These are phyloP conservation scores for Eristalinus sepulchralis DNA, from an alignment of 2,888 invertebrate genomes.

Conservation along the genomic window DNA sequence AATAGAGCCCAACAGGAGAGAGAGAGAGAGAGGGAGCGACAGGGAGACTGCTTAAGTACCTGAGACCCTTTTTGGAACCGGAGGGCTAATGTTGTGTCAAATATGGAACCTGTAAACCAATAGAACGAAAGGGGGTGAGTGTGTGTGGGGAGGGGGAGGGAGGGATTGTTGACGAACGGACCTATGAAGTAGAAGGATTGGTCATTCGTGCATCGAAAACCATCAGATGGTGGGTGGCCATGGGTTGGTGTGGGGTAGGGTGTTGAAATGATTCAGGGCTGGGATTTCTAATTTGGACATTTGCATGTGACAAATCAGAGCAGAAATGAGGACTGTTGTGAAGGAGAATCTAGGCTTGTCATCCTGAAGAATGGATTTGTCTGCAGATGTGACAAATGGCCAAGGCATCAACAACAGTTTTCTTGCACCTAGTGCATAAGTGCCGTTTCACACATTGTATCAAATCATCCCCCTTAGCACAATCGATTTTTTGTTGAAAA, in stretches of 20 bases:
- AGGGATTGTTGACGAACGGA: not conserved
- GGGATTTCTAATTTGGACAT: not conserved
- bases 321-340: not conserved
- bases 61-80: constrained; percentile 42
- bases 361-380: not conserved
- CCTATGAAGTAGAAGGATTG: not conserved
- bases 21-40: not conserved
- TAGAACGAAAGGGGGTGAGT: constrained; percentile 1
- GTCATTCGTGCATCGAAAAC: not conserved
- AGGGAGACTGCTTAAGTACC: constrained; percentile 38
- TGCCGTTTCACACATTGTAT: too few relatives aligned
- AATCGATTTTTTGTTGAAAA: too few relatives aligned
- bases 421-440: too few relatives aligned
- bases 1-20: not conserved
- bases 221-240: not conserved
- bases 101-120: constrained; percentile 47
- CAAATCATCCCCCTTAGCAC: too few relatives aligned
- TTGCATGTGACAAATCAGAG: not conserved
- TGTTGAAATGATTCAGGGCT: too few relatives aligned
- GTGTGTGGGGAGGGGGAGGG: not conserved
- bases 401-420: too few relatives aligned
- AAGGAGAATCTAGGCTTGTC: not conserved
- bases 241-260: not conserved
- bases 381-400: not conserved
- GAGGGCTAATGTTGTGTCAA: not conserved